phyloP scores from a whole-genome alignment of 2,113 vertebrate species.

The Callorhinus ursinus region DNA sequence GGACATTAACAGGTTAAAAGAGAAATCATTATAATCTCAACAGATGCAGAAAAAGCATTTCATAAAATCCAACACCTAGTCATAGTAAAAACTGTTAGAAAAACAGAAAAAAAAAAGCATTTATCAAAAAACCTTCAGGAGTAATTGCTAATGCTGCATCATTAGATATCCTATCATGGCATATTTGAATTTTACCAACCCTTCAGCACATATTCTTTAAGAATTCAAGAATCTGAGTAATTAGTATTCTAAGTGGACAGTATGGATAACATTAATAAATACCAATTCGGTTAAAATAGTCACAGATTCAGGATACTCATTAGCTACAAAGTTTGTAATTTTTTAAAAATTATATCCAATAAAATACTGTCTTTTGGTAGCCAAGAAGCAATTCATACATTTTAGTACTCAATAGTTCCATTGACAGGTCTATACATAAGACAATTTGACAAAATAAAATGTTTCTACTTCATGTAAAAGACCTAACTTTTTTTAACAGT shows the following conservation, averaged over 20 bases:
- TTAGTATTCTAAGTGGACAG: slow-evolving; percentile 8
- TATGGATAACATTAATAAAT: slow-evolving; percentile 60
- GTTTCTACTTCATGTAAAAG: slow-evolving; percentile 49
- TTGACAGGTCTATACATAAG: background rate
- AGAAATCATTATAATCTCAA: background rate
- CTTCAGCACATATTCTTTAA: background rate
- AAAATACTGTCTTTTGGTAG: background rate
- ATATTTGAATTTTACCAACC: background rate
- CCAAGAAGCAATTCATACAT: slow-evolving; percentile 42
- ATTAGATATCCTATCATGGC: background rate
- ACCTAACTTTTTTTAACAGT: background rate
- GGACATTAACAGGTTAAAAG: background rate
- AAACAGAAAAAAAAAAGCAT: background rate
- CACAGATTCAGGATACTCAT: slow-evolving; percentile 70
- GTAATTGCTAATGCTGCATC: background rate
- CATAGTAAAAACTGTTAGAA: background rate
- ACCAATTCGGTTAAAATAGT: slow-evolving; percentile 61
- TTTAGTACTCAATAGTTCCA: slow-evolving; percentile 72
- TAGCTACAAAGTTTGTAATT: slow-evolving; percentile 65
- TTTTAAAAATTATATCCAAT: slow-evolving; percentile 46
- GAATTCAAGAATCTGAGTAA: background rate
- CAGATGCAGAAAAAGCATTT: background rate
- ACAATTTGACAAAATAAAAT: slow-evolving; percentile 17
- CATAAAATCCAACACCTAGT: background rate
- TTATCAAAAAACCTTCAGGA: background rate